Base-by-base conservation (phyloP, 2,113 vertebrate genomes). In the Rhabdomys dilectus region DNA sequence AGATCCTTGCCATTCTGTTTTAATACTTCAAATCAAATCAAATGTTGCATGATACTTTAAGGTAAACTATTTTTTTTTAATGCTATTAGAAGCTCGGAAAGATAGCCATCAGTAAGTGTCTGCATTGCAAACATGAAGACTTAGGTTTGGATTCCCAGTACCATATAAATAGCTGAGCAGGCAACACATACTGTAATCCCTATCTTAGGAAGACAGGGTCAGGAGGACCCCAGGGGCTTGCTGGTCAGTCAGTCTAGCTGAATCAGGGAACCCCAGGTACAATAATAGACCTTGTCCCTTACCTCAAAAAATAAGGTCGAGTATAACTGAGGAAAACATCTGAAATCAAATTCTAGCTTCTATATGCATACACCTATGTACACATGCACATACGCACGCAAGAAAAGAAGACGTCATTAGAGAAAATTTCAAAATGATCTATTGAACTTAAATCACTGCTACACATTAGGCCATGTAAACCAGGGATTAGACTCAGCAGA, bases 21-120 rank as follows among this genome's bases (percentile, higher is more conserved):
- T 75, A 81, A 88, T 91, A 76, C 78, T 91, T 45, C 21, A 77
- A 15, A 34, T 94, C 56, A 42, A 84, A 62, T 29, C 80, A 87
- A 93, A 39, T 88, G n/a, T 64, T 84, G 4, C 29, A 70, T 34
- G n/a, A 85, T 91, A 66, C 11, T 58, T 91, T 81, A 91, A 95
- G 34, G 0, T 81, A 45, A 72, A 42, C 60, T 56, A 51, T 64
- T 96, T 13, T 45, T 72, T 42, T 1, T 64, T 7, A 17, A 68
- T 48, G 84, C 39, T 86, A 21, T 7, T 21, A 48, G 84, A 73
- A 22, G 17, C 29, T 87, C 2, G 0, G 17, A 42, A 22, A 12
- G 62, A 66, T 7, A 22, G 62, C 45, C 31, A 29, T 45, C 58
- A 11, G 39, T 42, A 45, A 45, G 39, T 5, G n/a, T 26, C 42